phyloP scores from a whole-genome alignment of 2,888 invertebrate genomes.

The Pterostichus madidus region DNA sequence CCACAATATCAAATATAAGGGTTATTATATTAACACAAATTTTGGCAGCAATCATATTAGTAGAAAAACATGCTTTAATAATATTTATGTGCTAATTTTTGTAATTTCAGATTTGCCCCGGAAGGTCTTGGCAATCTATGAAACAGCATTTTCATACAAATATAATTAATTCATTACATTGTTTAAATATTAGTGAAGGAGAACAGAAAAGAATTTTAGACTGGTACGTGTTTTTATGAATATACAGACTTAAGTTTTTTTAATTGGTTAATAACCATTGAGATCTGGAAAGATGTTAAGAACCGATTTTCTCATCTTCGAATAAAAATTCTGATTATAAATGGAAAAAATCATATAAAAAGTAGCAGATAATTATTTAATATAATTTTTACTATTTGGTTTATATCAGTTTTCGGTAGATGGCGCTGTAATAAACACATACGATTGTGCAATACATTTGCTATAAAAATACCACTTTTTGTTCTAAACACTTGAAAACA shows the following conservation, averaged over 20 bases:
- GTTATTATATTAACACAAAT: neutral
- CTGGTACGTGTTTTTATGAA: neutral
- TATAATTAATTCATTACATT: neutral
- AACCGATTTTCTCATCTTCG: neutral
- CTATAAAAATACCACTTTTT: too few species aligned
- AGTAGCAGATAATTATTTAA: too few species aligned
- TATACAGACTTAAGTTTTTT: neutral
- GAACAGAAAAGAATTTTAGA: constrained; percentile 11
- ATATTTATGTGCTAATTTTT: neutral
- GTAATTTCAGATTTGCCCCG: constrained; percentile 14
- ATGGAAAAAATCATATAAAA: too few species aligned
- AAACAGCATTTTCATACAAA: neutral
- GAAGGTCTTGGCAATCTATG: constrained; percentile 31
- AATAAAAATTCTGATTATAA: neutral
- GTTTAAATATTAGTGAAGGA: neutral
- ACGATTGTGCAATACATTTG: too few species aligned
- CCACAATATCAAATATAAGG: neutral
- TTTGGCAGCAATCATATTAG: too few species aligned
- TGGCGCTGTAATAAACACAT: too few species aligned
- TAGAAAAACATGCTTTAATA: too few species aligned
- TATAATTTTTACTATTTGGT: too few species aligned
- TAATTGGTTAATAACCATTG: too few species aligned
- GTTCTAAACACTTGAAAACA: too few species aligned
- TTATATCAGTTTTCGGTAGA: too few species aligned
- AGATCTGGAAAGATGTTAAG: neutral